Evolutionary conservation across 2,113 vertebrate genomes (phyloP), one percentile per base, ranked within the genome.

Genomic region (Odontophorus gujanensis): DNA sequence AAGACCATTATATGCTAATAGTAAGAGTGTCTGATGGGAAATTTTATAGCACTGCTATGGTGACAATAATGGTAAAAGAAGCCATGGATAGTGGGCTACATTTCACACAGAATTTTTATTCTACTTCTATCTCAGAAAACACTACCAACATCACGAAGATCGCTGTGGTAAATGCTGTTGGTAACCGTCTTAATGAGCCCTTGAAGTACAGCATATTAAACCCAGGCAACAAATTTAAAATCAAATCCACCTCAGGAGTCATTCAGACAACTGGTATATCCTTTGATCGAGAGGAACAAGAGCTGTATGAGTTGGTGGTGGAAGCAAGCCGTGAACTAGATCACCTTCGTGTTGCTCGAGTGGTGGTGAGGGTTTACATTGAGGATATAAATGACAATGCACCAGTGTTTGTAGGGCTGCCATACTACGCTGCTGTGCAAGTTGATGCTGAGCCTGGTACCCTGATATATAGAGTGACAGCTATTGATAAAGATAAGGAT

Each of bases 401-500:
- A 28, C 99, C 99, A 0, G 97, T 99, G 63, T 99, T 99, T 61
- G 97, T 99, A 57, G 99, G 99, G 53, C 99, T 99, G 86, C 99
- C 99, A 2, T 99, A 99, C 96, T 99, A 99, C 5, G 99, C 99
- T 85, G 98, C 99, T 36, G 99, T 99, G 74, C 99, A 99, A 93
- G 99, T 99, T 0, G 99, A 99, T 85, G 99, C 99, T 68, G 98
- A 99, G 47, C 98, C 98, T 4, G 98, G 98, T 61, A 98, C 99
- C 26, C 96, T 98, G 19, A 99, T 99, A 87, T 99, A 99, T 91
- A 97, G 89, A 53, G 99, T 99, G 40, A 99, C 98, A 6, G 99
- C 99, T 38, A 94, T 99, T 42, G 99, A 99, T 95, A 97, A 97
- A 79, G 99, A 99, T 95, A 99, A 99, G 97, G 99, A 97, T 72